Base-by-base conservation (phyloP, 2,888 invertebrate species). In the Syrphus vitripennis region DNA sequence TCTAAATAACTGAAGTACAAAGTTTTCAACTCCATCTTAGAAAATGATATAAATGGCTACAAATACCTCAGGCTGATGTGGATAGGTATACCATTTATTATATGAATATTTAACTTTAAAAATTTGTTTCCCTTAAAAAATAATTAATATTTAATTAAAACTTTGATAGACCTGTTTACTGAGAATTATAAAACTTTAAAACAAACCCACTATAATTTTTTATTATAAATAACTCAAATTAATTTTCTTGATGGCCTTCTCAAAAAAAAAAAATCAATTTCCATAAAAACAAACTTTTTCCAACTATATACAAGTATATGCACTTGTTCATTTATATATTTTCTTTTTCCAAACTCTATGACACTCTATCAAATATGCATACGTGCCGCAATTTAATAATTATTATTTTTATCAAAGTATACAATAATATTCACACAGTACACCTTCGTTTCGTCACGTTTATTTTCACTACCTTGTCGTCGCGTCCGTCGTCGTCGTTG, bases 351-450 rank as follows among this genome's bases (percentile, higher is more conserved):
- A 53, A 26, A 59, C 53, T 37, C 65, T 26, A 59, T 75, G 70
- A 76, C 84, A 80, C 80, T 81, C 40, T 67, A 67, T 81, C 67
- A 76, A 77, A 70, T 42, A 48, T 53, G 55, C 65, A 65, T 76
- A 84, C 84, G 84, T 84, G 84, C 84, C 55, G 72, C 48, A 76
- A 77, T 81, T 84, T 61, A 80, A 72, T 71, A 76, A 76, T 69
- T 19, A 24, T 55, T 57, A 16, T 12, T 48, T 14, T 61, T 72
- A 72, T 61, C 69, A 50, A 67, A 40, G 19, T 37, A 24, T 26
- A 24, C 9, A 34, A 34, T 7, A 10, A 10, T 9, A 34, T 34
- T 34, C 3, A 34, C 24, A 50, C 12, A 50, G 9, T 63, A 24
- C 40, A 67, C 76, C 76, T 84, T 50, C 55, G 7, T 50, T 50